Percentiles rank a stretch among this genome's conserved stretches.
These are phyloP conservation scores for Xiphophorus hellerii DNA, from an alignment of 2,113 vertebrate species.

Conservation along the genomic window DNA sequence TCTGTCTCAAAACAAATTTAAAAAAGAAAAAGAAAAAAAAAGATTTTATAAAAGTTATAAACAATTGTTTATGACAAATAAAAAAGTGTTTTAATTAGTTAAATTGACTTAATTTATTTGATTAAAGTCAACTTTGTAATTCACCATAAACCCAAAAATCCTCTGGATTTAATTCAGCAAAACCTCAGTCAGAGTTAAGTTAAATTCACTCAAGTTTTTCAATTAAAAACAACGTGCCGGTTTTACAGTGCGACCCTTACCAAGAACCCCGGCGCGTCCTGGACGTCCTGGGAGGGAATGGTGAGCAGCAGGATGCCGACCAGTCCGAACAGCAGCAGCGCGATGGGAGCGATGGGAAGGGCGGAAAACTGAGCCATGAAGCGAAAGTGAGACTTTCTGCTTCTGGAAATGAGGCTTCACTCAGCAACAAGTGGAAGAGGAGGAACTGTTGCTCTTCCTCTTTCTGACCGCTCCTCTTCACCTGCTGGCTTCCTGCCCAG, in stretches of 20 bases:
- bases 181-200: no score
- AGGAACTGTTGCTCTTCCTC: constrained; percentile 7
- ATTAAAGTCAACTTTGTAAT: no score
- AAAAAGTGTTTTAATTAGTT: no score
- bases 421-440: neutral
- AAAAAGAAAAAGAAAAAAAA: no score
- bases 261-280: constrained; percentile 82
- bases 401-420: neutral
- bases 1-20: no score
- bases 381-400: neutral
- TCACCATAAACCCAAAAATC: no score
- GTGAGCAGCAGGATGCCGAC: constrained; percentile 86
- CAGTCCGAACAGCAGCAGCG: constrained; percentile 80
- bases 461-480: constrained; percentile 21
- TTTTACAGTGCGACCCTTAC: constrained; percentile 69
- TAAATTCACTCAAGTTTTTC: no score
- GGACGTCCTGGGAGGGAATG: constrained; percentile 79
- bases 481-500: constrained; percentile 12
- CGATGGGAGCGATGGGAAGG: constrained; percentile 61
- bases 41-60: no score
- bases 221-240: no score
- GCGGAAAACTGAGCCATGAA: constrained; percentile 62
- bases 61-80: no score
- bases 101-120: no score
- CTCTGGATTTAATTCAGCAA: no score